A percentile compares a stretch with the other conserved stretches of the same genome.
Evolutionary conservation across 1,140 invertebrate species (phyloP).

Genomic region (Drosophila repleta): DNA sequence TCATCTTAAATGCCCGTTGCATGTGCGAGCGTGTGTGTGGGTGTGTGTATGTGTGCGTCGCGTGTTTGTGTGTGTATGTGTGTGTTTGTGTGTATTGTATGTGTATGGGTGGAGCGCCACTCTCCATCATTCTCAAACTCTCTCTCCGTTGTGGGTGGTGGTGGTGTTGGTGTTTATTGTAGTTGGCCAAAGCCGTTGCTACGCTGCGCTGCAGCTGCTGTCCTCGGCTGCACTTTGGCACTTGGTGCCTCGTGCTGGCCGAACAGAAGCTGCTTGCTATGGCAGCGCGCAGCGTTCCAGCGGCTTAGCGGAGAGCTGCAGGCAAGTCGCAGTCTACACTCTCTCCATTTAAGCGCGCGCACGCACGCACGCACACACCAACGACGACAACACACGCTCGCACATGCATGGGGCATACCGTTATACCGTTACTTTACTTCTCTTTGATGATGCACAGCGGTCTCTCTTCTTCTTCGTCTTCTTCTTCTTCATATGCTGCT

Average conservation of each 20-base stretch:
- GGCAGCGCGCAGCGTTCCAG: constrained; percentile 48
- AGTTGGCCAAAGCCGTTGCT: constrained; percentile 55
- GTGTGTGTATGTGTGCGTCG: constrained; percentile 4
- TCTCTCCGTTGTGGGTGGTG: constrained; percentile 60
- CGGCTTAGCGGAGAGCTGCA: constrained; percentile 55
- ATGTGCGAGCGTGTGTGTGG: constrained; percentile 34
- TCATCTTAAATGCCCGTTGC: constrained; percentile 43
- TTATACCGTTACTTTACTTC: constrained; percentile 18
- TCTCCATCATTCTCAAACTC: constrained; percentile 75
- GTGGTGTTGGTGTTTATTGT: constrained; percentile 4
- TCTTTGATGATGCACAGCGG: background rate
- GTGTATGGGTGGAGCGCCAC: constrained; percentile 36
- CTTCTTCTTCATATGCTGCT: constrained; percentile 10
- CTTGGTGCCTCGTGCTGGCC: constrained; percentile 51
- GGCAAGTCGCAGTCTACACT: constrained; percentile 31
- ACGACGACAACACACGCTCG: constrained; percentile 18
- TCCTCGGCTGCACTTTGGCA: constrained; percentile 22
- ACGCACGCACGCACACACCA: constrained; percentile 13
- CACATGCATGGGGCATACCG: constrained; percentile 55
- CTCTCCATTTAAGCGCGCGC: constrained; percentile 20
- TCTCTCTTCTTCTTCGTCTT: constrained; percentile 4
- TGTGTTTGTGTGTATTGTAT: constrained; percentile 1
- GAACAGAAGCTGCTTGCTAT: constrained; percentile 22
- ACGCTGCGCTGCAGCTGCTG: constrained; percentile 35
- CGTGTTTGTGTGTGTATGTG: constrained; percentile 20